Evolutionary conservation across 2,888 invertebrate species (phyloP), one percentile per base, ranked within the genome.

Genomic region (Campaea margaritaria): DNA sequence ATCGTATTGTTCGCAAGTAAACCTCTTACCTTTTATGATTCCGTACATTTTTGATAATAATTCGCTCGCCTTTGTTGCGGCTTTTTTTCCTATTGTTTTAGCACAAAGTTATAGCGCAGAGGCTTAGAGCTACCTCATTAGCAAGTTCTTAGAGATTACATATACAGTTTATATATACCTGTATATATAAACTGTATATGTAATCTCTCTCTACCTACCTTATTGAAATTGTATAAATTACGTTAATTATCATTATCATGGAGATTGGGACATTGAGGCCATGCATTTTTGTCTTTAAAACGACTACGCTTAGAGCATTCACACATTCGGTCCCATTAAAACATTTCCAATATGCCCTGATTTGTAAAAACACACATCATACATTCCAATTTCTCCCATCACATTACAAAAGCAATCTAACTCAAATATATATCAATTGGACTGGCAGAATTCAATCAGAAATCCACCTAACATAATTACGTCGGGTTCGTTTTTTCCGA

Each of bases 391-490:
- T 38, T 59, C 56, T 60, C 58, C 68, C 51, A 49, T 41, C 7
- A 38, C 39, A 57, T 57, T 52, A 57, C 38, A 56, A 34, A 50
- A 60, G 50, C 53, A 57, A 65, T 62, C 57, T 54, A 60, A 62
- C 59, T 62, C 62, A 62, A 65, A 65, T 71, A 62, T 71, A 62
- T 67, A 69, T 68, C 65, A 75, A 72, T 76, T 55, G 71, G 56
- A 68, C 64, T 68, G 69, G 56, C 36, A 61, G 46, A 75, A 77
- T 76, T 78, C 74, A 71, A 76, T 76, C 75, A 73, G 64, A 60
- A 69, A 75, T 68, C 70, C 74, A 71, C 68, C 69, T 69, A 69
- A 67, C 64, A 69, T 78, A 79, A 80, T 80, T 75, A 78, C 70
- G 67, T 76, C 78, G 74, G 44, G 14, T n/a, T 73, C 72, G 64